Evolutionary conservation across 30 jellyfish, hydroid and myxozoan genomes (phyloP).

Genomic region (Turritopsis rubra): DNA sequence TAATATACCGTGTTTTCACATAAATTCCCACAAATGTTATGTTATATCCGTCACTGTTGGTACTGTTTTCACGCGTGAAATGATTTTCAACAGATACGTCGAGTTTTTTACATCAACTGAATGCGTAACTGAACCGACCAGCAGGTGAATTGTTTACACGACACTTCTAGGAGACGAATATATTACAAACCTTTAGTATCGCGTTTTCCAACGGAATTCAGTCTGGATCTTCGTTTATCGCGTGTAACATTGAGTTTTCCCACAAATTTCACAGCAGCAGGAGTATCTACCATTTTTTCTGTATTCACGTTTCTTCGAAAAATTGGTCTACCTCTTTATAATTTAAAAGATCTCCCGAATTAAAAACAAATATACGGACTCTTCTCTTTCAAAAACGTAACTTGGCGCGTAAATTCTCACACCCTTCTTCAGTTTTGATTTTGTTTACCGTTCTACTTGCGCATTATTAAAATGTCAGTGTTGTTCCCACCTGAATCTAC

Average conservation of each 20-base stretch:
- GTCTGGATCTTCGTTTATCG: background rate
- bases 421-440: background rate
- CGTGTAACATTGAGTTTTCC: background rate
- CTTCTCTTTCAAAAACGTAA: background rate
- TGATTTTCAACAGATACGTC: too few relatives aligned
- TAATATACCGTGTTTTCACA: too few relatives aligned
- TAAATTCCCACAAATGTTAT: too few relatives aligned
- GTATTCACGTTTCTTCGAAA: background rate
- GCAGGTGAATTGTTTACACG: too few relatives aligned
- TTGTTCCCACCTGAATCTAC: background rate
- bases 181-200: background rate
- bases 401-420: background rate
- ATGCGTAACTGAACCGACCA: too few relatives aligned
- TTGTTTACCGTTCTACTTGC: background rate
- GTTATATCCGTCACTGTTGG: too few relatives aligned
- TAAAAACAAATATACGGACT: background rate
- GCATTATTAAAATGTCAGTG: background rate
- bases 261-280: background rate
- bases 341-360: background rate
- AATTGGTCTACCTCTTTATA: background rate
- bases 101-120: too few relatives aligned
- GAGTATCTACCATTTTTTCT: background rate
- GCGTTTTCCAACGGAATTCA: background rate
- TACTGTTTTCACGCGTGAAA: too few relatives aligned
- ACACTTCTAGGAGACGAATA: too few relatives aligned